Conservation (phyloP, 2,888 invertebrate species). For the Ariolimax columbianus region DNA sequence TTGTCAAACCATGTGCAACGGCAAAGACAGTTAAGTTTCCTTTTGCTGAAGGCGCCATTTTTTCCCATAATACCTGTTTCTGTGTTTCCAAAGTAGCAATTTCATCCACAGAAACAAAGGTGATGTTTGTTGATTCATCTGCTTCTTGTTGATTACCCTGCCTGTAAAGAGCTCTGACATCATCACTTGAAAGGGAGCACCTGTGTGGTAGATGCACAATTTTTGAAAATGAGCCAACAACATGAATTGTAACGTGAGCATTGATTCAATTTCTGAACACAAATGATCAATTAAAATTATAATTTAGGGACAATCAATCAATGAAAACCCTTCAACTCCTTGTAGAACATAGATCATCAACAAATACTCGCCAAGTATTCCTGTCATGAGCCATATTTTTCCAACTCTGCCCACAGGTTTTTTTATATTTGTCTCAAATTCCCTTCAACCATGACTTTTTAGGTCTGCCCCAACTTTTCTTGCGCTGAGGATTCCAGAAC, state of each 20-base stretch:
- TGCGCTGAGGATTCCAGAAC: too few relatives aligned
- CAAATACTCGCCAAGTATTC: too few relatives aligned
- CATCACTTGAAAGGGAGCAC: conserved; percentile 69
- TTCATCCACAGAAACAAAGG: conserved; percentile 83
- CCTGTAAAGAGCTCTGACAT: conserved; percentile 68
- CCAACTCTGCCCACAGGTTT: too few relatives aligned
- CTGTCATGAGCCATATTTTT: too few relatives aligned
- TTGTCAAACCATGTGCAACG: conserved; percentile 38
- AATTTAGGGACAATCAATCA: too few relatives aligned
- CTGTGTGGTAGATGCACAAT: conserved; percentile 56
- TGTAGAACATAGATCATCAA: too few relatives aligned
- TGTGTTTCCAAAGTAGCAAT: conserved; percentile 92
- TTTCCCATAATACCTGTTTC: conserved; percentile 83
- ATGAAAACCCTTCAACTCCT: too few relatives aligned
- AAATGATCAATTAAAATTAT: too few relatives aligned
- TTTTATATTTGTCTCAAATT: too few relatives aligned
- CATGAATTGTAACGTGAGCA: background rate
- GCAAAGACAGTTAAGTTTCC: conserved; percentile 57
- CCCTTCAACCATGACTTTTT: too few relatives aligned
- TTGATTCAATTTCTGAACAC: too few relatives aligned
- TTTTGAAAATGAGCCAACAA: background rate
- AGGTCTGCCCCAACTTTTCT: too few relatives aligned
- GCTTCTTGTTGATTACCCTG: conserved; percentile 76
- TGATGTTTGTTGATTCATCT: conserved; percentile 75
- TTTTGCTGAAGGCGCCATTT: conserved; percentile 85